Conservation (phyloP, 2,113 vertebrate genomes). For the Pelobates fuscus region DNA sequence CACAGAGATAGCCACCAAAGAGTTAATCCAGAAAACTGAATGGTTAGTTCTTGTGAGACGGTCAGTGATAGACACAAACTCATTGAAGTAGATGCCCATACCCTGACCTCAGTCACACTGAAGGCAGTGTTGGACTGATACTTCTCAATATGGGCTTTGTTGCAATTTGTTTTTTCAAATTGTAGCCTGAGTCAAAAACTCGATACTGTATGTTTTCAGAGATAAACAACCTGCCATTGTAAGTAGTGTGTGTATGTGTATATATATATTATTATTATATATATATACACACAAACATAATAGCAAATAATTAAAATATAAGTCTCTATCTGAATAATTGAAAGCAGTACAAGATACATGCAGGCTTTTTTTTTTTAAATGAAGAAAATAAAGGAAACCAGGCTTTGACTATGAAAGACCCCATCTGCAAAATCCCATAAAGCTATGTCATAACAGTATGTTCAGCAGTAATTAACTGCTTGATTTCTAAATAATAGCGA, state of each 20-base stretch:
- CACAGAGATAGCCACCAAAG: neutral
- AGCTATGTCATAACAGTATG: conserved; percentile 51
- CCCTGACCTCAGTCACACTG: neutral
- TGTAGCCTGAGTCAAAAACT: neutral
- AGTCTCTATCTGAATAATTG: neutral
- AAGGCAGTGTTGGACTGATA: too few relatives aligned
- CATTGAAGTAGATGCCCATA: neutral
- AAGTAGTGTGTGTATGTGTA: too few relatives aligned
- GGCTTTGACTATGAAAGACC: conserved; percentile 44
- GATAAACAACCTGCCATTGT: too few relatives aligned
- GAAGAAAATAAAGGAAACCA: conserved; percentile 46
- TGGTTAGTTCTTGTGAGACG: neutral
- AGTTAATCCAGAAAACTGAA: neutral
- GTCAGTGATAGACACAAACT: neutral
- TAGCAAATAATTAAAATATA: neutral
- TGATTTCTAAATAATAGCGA: conserved; percentile 43
- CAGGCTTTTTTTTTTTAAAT: conserved; percentile 29
- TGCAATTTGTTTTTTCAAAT: neutral
- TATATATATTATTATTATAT: too few relatives aligned
- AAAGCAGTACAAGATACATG: neutral
- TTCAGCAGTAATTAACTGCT: conserved; percentile 50
- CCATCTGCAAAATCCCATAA: conserved; percentile 57
- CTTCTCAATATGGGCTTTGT: too few relatives aligned
- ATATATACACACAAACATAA: too few relatives aligned
- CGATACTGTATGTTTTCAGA: neutral